Conservation (phyloP, 2,888 invertebrate genomes). For the Creontiades dilutus region DNA sequence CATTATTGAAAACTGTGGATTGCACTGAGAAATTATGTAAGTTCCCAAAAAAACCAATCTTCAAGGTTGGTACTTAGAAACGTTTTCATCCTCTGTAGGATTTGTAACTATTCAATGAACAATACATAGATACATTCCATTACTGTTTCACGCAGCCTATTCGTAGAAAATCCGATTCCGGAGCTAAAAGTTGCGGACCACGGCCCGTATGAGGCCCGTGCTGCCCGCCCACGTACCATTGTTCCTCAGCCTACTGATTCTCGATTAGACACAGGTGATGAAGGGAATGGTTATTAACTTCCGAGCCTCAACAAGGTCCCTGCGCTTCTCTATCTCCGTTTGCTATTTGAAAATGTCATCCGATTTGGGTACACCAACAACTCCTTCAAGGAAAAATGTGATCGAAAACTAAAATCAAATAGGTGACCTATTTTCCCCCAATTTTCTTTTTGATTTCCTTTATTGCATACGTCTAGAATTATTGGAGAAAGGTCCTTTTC, state of each 20-base stretch:
- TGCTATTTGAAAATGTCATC: no score
- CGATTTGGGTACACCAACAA: no score
- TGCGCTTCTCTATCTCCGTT: background rate
- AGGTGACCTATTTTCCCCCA: no score
- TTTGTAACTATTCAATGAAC: background rate
- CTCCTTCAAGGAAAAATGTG: no score
- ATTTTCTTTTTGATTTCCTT: no score
- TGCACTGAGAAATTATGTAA: no score
- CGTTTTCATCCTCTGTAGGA: background rate
- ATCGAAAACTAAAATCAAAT: no score
- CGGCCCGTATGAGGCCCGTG: background rate
- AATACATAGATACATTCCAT: background rate
- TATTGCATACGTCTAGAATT: no score
- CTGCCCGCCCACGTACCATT: slow-evolving; percentile 24
- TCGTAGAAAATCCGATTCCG: slow-evolving; percentile 37
- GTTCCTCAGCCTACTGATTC: slow-evolving; percentile 30
- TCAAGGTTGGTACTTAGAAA: background rate
- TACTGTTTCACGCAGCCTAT: background rate
- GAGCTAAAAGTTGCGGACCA: background rate
- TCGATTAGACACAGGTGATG: slow-evolving; percentile 42
- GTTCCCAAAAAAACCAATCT: no score
- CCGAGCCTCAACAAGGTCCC: slow-evolving; percentile 13
- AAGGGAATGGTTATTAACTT: slow-evolving; percentile 1
- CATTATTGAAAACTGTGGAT: no score
- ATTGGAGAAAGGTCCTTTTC: no score